A percentile compares a stretch with the other conserved stretches of the same genome.
phyloP scores from a whole-genome alignment of 2,113 vertebrate species.

The Herpailurus yagouaroundi region DNA sequence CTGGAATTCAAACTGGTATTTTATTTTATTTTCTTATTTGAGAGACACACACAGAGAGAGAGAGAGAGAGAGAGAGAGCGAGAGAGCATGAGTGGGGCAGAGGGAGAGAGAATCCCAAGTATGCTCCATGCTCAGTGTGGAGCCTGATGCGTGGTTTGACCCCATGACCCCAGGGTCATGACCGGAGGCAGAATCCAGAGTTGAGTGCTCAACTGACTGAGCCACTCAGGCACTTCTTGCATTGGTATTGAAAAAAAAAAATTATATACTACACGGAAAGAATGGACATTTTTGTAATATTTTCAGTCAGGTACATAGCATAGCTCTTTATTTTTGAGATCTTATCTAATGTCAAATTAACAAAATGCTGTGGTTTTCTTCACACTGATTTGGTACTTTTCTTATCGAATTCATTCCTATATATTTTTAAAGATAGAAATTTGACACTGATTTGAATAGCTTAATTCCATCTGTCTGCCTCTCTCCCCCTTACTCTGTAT shows the following conservation, averaged over 20 bases:
- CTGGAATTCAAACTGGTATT: not conserved
- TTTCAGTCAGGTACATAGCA: not conserved
- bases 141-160: not conserved
- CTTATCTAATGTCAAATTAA: slow-evolving; percentile 15
- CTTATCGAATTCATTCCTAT: not conserved
- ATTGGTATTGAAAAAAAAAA: not conserved
- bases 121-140: not conserved
- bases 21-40: not conserved
- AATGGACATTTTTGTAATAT: not conserved
- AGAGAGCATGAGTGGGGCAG: not conserved
- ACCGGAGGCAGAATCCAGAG: not conserved
- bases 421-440: not conserved
- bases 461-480: not conserved
- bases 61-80: not conserved
- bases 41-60: not conserved
- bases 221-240: not conserved
- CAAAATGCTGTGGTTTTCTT: not conserved
- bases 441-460: not conserved
- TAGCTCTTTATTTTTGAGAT: not conserved
- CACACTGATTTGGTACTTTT: not conserved
- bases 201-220: not conserved
- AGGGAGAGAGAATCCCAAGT: not conserved
- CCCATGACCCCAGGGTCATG: not conserved
- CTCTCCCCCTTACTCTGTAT: not conserved
- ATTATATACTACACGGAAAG: not conserved